These are phyloP conservation scores for Drosophila setosimentum DNA, from an alignment of 2,888 invertebrate species.

Conservation along the genomic window DNA sequence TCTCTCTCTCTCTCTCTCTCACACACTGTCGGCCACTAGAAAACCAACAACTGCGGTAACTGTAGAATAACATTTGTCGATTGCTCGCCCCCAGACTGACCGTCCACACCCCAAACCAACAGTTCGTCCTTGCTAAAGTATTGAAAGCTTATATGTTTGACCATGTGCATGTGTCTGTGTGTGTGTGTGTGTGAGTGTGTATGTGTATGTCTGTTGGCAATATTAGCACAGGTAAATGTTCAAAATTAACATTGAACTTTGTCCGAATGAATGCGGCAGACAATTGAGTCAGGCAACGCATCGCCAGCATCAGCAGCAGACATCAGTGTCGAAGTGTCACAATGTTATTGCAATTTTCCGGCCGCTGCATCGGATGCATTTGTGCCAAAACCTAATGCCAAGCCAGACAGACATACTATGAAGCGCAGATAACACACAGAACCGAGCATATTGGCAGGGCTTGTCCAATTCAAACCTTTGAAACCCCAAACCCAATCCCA, in stretches of 20 bases:
- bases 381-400: slow-evolving; percentile 58
- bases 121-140: slow-evolving; percentile 36
- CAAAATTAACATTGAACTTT: slow-evolving; percentile 82
- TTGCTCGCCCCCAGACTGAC: slow-evolving; percentile 11
- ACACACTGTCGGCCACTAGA: slow-evolving; percentile 32
- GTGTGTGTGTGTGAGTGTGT: slow-evolving; percentile 10
- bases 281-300: slow-evolving; percentile 32
- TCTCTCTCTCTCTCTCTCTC: too few relatives aligned
- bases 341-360: slow-evolving; percentile 79
- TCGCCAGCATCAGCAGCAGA: slow-evolving; percentile 16
- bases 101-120: slow-evolving; percentile 17
- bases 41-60: slow-evolving; percentile 78
- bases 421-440: slow-evolving; percentile 55
- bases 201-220: slow-evolving; percentile 53
- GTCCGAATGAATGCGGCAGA: slow-evolving; percentile 49
- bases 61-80: slow-evolving; percentile 70
- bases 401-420: slow-evolving; percentile 40
- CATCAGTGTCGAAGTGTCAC: slow-evolving; percentile 53
- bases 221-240: slow-evolving; percentile 81
- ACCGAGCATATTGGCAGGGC: slow-evolving; percentile 23
- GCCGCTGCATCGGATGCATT: slow-evolving; percentile 55
- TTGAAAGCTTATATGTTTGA: slow-evolving; percentile 56
- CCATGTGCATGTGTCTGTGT: slow-evolving; percentile 1
- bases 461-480: not conserved
- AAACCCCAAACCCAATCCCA: not conserved